phyloP scores from a whole-genome alignment of 2,888 invertebrate genomes.

The Andrena hattorfiana region DNA sequence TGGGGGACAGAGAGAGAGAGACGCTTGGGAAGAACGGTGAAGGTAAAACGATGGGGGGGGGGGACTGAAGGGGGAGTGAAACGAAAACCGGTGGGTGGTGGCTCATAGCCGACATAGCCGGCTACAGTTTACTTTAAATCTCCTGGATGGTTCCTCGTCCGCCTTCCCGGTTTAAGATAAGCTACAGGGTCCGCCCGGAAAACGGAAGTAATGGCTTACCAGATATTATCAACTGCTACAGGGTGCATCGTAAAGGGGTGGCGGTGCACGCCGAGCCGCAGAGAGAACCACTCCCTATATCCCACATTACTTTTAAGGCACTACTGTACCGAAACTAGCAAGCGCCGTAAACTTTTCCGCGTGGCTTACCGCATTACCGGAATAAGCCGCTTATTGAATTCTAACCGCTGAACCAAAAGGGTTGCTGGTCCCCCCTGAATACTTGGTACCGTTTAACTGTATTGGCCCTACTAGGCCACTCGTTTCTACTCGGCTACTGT shows the following conservation, averaged over 20 bases:
- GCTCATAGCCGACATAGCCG: slow-evolving; percentile 67
- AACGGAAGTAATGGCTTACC: slow-evolving; percentile 82
- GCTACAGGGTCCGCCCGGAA: slow-evolving; percentile 77
- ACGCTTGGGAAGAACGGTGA: background rate
- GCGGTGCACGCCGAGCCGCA: slow-evolving; percentile 53
- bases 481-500: background rate
- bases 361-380: slow-evolving; percentile 70
- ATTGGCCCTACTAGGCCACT: slow-evolving; percentile 18
- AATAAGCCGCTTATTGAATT: slow-evolving; percentile 73
- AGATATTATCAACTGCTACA: slow-evolving; percentile 81
- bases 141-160: slow-evolving; percentile 76
- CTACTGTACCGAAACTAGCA: slow-evolving; percentile 67
- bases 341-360: slow-evolving; percentile 71
- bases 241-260: slow-evolving; percentile 67
- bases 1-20: slow-evolving; percentile 11
- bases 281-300: slow-evolving; percentile 62
- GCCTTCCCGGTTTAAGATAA: slow-evolving; percentile 78
- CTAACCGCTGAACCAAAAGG: slow-evolving; percentile 65
- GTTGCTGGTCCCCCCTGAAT: slow-evolving; percentile 37
- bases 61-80: slow-evolving; percentile 19
- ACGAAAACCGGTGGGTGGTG: slow-evolving; percentile 48
- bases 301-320: slow-evolving; percentile 75
- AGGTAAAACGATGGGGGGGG: slow-evolving; percentile 23
- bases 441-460: slow-evolving; percentile 48
- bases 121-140: slow-evolving; percentile 79